Evolutionary conservation across 2,888 invertebrate species (phyloP).

Genomic region (Drosophila fungiperda): DNA sequence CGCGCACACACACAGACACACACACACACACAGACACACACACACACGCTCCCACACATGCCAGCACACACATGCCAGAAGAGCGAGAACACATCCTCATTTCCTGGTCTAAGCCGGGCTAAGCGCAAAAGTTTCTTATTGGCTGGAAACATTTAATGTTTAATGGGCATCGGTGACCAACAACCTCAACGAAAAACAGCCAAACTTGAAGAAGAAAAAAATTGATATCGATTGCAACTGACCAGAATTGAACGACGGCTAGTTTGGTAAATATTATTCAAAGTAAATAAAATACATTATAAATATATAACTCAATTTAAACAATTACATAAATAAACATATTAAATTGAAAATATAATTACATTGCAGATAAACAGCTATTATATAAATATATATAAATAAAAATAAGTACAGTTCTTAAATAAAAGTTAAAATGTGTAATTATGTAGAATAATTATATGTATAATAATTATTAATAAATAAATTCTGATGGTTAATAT

Average conservation of each 20-base stretch:
- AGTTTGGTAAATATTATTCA: conserved; percentile 4
- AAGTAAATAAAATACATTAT: background rate
- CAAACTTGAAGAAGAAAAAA: conserved; percentile 21
- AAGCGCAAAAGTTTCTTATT: conserved; percentile 63
- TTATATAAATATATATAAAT: too few species aligned
- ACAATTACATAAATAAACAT: too few species aligned
- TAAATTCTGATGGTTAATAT: too few species aligned
- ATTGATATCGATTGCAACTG: background rate
- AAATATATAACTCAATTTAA: too few species aligned
- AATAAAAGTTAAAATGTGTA: too few species aligned
- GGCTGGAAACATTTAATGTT: conserved; percentile 60
- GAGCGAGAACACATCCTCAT: conserved; percentile 3
- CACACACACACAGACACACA: background rate
- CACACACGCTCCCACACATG: background rate
- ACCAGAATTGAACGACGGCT: background rate
- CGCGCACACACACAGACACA: background rate
- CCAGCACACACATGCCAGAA: conserved; percentile 5
- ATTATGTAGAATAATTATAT: too few species aligned
- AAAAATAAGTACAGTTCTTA: too few species aligned
- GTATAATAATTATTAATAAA: too few species aligned
- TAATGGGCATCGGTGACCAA: conserved; percentile 58
- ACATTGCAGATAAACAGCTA: too few species aligned
- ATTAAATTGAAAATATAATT: background rate
- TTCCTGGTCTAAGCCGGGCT: conserved; percentile 33
- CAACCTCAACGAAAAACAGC: conserved; percentile 49